These are phyloP conservation scores for Synergus umbraculus DNA, from an alignment of 2,888 invertebrate species.

Conservation along the genomic window DNA sequence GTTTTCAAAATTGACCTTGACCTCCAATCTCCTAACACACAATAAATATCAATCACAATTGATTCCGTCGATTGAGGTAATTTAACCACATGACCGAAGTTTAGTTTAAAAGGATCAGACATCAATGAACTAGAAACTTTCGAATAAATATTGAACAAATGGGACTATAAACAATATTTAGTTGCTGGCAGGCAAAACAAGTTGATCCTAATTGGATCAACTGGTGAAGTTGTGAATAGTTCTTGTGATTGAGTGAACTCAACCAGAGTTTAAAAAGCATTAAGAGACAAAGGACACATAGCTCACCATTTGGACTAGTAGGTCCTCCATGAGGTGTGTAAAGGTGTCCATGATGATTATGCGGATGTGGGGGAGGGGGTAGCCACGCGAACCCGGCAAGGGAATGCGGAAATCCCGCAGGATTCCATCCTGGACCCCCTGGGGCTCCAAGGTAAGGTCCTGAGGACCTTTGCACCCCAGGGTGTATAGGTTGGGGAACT, in stretches of 20 bases:
- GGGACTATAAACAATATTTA: too few relatives aligned
- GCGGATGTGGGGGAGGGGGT: slow-evolving; percentile 81
- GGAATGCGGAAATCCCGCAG: slow-evolving; percentile 75
- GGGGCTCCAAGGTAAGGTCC: slow-evolving; percentile 80
- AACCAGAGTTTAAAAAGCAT: background rate
- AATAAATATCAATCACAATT: background rate
- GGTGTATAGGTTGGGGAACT: slow-evolving; percentile 84
- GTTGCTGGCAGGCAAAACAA: too few relatives aligned
- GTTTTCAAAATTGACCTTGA: background rate
- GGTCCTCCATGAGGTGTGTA: slow-evolving; percentile 74
- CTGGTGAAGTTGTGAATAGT: background rate
- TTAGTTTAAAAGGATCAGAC: background rate
- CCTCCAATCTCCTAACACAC: background rate
- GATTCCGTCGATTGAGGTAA: background rate
- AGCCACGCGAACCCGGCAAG: slow-evolving; percentile 84
- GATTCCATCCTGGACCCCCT: slow-evolving; percentile 75
- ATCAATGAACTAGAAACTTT: too few relatives aligned
- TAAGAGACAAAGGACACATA: background rate
- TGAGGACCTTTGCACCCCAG: slow-evolving; percentile 81
- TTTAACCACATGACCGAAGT: background rate
- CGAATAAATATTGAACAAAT: too few relatives aligned
- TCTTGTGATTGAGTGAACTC: background rate
- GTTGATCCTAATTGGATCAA: background rate
- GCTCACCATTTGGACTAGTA: slow-evolving; percentile 75
- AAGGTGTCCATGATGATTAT: slow-evolving; percentile 78